Base-by-base conservation (phyloP, 2,113 vertebrate genomes). In the Phylloscopus whistleri region DNA sequence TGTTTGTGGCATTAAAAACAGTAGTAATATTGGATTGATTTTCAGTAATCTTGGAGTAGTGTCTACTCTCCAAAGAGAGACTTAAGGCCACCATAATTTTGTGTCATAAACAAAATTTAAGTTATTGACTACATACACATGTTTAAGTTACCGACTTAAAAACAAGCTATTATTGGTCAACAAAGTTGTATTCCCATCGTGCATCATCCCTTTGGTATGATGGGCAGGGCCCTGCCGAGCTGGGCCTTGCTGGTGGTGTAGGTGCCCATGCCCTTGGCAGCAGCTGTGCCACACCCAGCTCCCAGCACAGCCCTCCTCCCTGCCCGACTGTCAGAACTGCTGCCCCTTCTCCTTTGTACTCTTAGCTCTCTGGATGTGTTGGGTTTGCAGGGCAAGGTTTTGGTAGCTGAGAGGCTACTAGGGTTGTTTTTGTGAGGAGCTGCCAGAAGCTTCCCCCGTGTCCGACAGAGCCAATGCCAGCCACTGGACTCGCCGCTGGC, bases 301-400 rank as follows among this genome's bases (percentile, higher is more conserved):
- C 9, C 49, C 0, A 7, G 59, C 19, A 11, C n/a, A 23, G 53
- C 30, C 46, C 22, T 46, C 23, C 59, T 74, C 35, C 31, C 70
- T 55, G 26, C 30, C 15, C 0, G 0, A 12, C 53, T 19, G 27
- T 14, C 4, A 3, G 27, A 55, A 22, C 28, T 0, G 0, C 81
- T 49, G 60, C 6, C n/a, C 17, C 10, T 22, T 79, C 43, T 39
- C 49, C 51, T 37, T 52, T 60, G 30, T 7, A 3, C 22, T 59
- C 27, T 64, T 22, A n/a, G 46, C 33, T 66, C 28, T 18, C 1
- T 1, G 51, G 17, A 10, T 33, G 19, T 7, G 23, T 8, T 63
- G 26, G 35, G 22, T 43, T 60, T 62, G 70, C 63, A 83, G 63
- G 41, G 7, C 18, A 62, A 27, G 30, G 48, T 62, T 69, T 49